phyloP scores from a whole-genome alignment of 2,113 vertebrate species.

The Sapajus apella region DNA sequence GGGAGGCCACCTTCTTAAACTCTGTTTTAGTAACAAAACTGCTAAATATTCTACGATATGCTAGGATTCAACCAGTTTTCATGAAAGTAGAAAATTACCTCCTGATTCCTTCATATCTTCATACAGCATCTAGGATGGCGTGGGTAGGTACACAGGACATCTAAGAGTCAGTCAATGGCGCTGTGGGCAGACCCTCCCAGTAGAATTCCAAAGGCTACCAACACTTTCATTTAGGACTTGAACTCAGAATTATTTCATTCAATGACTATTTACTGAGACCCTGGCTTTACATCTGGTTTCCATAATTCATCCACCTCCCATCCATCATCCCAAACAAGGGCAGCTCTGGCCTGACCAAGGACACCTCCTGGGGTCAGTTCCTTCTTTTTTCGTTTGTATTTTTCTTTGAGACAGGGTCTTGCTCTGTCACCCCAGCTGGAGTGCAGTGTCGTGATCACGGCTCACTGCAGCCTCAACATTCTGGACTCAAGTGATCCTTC shows the following conservation, averaged over 20 bases:
- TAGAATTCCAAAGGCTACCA: neutral
- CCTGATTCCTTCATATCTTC: neutral
- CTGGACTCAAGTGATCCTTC: too few relatives aligned
- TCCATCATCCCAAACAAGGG: too few relatives aligned
- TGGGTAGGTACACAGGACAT: neutral
- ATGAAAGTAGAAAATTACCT: neutral
- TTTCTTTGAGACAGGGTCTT: too few relatives aligned
- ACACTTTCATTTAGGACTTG: neutral
- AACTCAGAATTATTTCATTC: neutral
- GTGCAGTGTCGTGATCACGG: too few relatives aligned
- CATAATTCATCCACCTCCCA: neutral
- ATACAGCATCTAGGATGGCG: neutral
- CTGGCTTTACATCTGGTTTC: neutral
- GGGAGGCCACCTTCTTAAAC: neutral
- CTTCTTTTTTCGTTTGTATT: too few relatives aligned
- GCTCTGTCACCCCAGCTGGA: too few relatives aligned
- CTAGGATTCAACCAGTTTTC: neutral
- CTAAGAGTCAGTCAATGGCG: too few relatives aligned
- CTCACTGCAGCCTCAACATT: too few relatives aligned
- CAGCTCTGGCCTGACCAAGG: neutral
- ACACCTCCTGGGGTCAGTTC: neutral
- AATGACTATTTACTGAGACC: neutral
- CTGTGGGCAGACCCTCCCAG: neutral
- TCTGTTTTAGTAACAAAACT: neutral
- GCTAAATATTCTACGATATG: neutral